Base-by-base conservation (phyloP, 92 coral and sea anemone species). In the Phenganax subtilis region DNA sequence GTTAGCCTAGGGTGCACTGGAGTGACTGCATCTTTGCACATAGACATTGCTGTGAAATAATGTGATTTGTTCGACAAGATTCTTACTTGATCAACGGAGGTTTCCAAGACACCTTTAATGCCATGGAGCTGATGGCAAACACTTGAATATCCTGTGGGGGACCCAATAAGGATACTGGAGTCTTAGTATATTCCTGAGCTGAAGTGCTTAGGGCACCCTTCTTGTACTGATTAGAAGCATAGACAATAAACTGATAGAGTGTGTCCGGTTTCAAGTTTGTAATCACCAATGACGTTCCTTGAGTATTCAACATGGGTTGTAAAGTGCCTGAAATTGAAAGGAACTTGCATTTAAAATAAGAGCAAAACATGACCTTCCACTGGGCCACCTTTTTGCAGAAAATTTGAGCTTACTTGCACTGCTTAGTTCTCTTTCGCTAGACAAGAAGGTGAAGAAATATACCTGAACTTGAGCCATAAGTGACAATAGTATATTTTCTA, bases 71-170 rank as follows among this genome's bases (percentile, higher is more conserved):
- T 37, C 47, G 5, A 37, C 3, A 37, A 37, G 47, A 37, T 0
- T 54, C 96, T 82, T 85, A 91, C 96, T 86, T 90, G n/a, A 81
- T 65, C 0, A 65, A 75, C 20, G 97, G 97, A 51, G 67, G 87
- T 8, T 67, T 84, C 97, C 97, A 91, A 15, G 92, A 85, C 53
- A 91, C 93, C 53, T 81, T 89, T 20, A 91, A 82, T 31, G 89
- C 76, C 60, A 87, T 86, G 8, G 89, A 88, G 7, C 90, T 84
- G 10, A 61, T 75, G 8, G 90, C 87, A 47, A 78, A 80, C 0
- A 92, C 91, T 20, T 76, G 84, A 53, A 91, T 83, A 71, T 89
- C 80, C 12, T 57, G 80, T 14, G 97, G 97, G 59, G 71, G 80
- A 29, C 86, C 86, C 27, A 85, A 54, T 27, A 87, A 37, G 47